Conservation (phyloP, 2,113 vertebrate genomes). For the Sclerurus mexicanus region DNA sequence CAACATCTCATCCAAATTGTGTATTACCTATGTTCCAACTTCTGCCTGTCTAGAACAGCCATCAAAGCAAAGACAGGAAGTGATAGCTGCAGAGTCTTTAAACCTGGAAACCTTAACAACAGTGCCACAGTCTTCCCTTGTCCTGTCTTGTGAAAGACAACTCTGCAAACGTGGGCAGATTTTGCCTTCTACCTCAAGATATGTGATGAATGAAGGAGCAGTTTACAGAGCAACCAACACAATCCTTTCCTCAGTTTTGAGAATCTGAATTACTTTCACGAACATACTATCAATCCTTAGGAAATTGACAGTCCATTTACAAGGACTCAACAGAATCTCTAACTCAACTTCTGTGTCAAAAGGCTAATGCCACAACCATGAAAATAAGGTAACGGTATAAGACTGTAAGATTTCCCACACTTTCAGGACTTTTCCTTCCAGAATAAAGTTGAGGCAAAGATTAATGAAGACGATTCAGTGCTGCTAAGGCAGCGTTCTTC, state of each 20-base stretch:
- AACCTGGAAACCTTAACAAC: not conserved
- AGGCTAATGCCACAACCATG: not conserved
- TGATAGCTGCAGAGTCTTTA: not conserved
- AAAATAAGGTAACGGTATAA: not conserved
- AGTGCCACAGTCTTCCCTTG: not conserved
- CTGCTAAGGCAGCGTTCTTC: too few species aligned
- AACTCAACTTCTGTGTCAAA: not conserved
- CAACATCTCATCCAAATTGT: not conserved
- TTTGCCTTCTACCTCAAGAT: not conserved
- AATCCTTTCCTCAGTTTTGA: not conserved
- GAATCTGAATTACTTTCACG: not conserved
- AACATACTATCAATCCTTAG: not conserved
- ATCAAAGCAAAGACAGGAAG: not conserved
- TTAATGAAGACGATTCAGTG: too few species aligned
- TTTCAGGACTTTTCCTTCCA: not conserved
- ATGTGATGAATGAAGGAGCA: not conserved
- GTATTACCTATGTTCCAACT: not conserved
- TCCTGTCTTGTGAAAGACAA: not conserved
- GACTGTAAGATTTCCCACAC: not conserved
- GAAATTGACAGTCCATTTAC: not conserved
- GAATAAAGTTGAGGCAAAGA: not conserved
- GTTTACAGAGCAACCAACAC: not conserved
- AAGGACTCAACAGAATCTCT: not conserved
- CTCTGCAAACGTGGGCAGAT: not conserved
- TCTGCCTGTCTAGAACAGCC: not conserved